These are phyloP conservation scores for Sarcophaga subvicina DNA, from an alignment of 2,888 invertebrate genomes.

Conservation along the genomic window DNA sequence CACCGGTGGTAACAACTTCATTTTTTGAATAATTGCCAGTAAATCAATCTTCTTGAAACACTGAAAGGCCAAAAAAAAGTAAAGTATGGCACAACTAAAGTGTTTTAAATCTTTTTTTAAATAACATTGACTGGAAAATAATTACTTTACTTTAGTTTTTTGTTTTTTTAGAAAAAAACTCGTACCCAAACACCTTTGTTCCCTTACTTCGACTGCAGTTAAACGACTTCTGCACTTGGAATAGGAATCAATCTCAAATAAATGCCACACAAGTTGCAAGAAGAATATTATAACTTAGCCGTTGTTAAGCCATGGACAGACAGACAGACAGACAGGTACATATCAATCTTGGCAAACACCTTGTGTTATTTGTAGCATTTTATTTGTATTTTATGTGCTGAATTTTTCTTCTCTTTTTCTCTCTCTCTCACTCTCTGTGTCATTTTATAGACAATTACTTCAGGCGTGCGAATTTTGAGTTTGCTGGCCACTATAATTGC, in stretches of 20 bases:
- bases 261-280: neutral
- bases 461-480: too few relatives aligned
- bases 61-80: too few relatives aligned
- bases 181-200: too few relatives aligned
- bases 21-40: neutral
- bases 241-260: neutral
- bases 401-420: too few relatives aligned
- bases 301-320: neutral
- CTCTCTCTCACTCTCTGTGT: too few relatives aligned
- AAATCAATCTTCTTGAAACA: neutral
- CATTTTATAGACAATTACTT: too few relatives aligned
- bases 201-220: too few relatives aligned
- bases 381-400: neutral
- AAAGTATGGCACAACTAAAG: conserved; percentile 34
- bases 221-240: neutral
- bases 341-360: too few relatives aligned
- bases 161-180: too few relatives aligned
- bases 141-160: conserved; percentile 53
- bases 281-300: too few relatives aligned
- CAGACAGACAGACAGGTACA: neutral
- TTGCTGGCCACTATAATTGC: too few relatives aligned
- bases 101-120: conserved; percentile 56
- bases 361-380: neutral
- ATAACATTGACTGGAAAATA: conserved; percentile 37
- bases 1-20: too few relatives aligned